Conservation (phyloP, 2,888 invertebrate genomes). For the Papilio demoleus region DNA sequence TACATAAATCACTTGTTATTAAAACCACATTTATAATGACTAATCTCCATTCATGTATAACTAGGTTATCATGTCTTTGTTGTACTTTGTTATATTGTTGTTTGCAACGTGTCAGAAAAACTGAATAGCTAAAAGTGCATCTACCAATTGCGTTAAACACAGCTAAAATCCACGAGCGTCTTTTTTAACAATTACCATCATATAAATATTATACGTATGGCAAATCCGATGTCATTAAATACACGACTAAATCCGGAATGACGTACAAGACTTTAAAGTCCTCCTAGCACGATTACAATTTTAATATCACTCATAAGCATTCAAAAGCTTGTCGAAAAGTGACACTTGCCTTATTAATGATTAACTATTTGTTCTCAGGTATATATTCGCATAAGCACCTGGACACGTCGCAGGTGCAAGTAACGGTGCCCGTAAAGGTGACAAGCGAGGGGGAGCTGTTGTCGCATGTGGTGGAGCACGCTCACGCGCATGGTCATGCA, state of each 20-base stretch:
- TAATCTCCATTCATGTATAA: conserved; percentile 15
- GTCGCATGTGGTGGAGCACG: conserved; percentile 82
- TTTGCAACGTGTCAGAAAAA: background rate
- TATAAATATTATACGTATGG: too few species aligned
- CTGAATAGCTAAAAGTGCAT: background rate
- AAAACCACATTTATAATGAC: conserved; percentile 17
- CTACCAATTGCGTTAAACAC: too few species aligned
- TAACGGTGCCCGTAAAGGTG: conserved; percentile 85
- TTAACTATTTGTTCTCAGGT: conserved; percentile 57
- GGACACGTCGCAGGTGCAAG: conserved; percentile 81
- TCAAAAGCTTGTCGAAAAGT: too few species aligned
- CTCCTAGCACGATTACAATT: too few species aligned
- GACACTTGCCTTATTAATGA: background rate
- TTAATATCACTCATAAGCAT: too few species aligned
- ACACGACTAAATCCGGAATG: too few species aligned
- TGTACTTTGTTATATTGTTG: background rate
- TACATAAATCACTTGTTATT: conserved; percentile 22
- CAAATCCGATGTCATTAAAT: too few species aligned
- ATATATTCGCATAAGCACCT: conserved; percentile 78
- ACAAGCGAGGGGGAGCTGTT: conserved; percentile 81
- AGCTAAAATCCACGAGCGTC: too few species aligned
- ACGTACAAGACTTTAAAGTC: too few species aligned
- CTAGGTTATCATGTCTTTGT: conserved; percentile 17
- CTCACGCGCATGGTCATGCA: conserved; percentile 78
- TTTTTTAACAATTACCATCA: too few species aligned